Base-by-base conservation (phyloP, 2,888 invertebrate species). In the Cephus rjabovi region DNA sequence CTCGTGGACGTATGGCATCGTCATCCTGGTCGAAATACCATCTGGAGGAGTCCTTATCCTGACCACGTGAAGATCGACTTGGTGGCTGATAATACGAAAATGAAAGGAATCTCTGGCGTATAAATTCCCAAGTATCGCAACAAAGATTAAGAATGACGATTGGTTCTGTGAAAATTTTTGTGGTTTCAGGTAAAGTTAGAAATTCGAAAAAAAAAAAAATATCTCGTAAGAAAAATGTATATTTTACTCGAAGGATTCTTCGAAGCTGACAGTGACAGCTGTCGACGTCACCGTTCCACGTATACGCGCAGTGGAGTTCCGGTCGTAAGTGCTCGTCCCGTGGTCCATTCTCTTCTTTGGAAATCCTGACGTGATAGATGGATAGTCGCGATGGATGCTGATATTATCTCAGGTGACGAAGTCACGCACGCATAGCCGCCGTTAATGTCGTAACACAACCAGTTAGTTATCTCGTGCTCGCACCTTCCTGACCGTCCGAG, bases 391-490 rank as follows among this genome's bases (percentile, higher is more conserved):
- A 69, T 75, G 81, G 77, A 37, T 74, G 71, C 34, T 81, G 86
- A 86, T 86, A 86, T 86, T 86, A 86, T 86, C 86, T 86, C 84
- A 86, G 86, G 86, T 84, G 85, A 86, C 86, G 83, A 86, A 86
- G 85, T 85, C 86, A 83, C 84, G 74, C 74, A 68, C 75, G 75
- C 74, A 73, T 34, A 34, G 86, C 56, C 85, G 83, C 73, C 77
- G 69, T 69, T 69, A 69, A 80, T 80, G 78, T 79, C 80, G 77
- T 78, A 81, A 79, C 76, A 74, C 40, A 37, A 68, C 76, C 69
- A 79, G 83, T 82, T 81, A 81, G 84, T 86, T 87, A 87, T 85
- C 83, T 84, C 83, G 79, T 79, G 74, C 75, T 80, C 78, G 74
- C 79, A 79, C 80, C 77, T 80, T 79, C 33, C 68, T 73, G 73